These are phyloP conservation scores for Aramus guarauna DNA, from an alignment of 2,113 vertebrate genomes.

Conservation along the genomic window DNA sequence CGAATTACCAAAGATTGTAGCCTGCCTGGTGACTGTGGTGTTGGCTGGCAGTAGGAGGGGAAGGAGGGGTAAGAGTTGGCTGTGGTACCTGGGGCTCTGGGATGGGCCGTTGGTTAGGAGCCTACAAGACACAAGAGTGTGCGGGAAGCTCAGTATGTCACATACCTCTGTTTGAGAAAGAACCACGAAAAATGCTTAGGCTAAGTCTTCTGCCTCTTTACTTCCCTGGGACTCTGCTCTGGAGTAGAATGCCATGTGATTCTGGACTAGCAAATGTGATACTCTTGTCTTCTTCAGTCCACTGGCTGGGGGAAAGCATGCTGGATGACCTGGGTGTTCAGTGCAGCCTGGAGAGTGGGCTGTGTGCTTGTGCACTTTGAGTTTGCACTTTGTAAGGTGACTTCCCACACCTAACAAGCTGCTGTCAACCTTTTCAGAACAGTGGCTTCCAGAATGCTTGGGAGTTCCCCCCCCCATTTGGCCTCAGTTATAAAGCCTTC, in stretches of 20 bases:
- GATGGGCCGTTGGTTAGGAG: background rate
- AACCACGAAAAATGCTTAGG: background rate
- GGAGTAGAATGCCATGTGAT: background rate
- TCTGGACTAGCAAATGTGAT: background rate
- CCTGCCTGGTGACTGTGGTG: background rate
- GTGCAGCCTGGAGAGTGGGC: background rate
- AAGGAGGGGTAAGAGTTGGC: background rate
- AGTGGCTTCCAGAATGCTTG: background rate
- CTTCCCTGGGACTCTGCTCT: background rate
- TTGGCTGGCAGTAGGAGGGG: background rate
- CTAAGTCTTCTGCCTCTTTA: background rate
- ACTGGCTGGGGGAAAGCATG: background rate
- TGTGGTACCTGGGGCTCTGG: background rate
- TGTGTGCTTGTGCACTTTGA: background rate
- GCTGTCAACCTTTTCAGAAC: background rate
- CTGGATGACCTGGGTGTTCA: background rate
- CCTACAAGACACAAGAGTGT: background rate
- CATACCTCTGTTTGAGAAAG: background rate
- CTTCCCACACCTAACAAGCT: background rate
- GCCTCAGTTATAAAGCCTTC: background rate
- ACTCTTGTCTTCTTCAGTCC: background rate
- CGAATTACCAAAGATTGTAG: background rate
- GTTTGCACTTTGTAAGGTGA: background rate
- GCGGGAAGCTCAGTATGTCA: background rate
- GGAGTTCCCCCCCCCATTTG: background rate